These are phyloP conservation scores for Lepidonotus clava DNA, from an alignment of 2,888 invertebrate genomes.

Conservation along the genomic window DNA sequence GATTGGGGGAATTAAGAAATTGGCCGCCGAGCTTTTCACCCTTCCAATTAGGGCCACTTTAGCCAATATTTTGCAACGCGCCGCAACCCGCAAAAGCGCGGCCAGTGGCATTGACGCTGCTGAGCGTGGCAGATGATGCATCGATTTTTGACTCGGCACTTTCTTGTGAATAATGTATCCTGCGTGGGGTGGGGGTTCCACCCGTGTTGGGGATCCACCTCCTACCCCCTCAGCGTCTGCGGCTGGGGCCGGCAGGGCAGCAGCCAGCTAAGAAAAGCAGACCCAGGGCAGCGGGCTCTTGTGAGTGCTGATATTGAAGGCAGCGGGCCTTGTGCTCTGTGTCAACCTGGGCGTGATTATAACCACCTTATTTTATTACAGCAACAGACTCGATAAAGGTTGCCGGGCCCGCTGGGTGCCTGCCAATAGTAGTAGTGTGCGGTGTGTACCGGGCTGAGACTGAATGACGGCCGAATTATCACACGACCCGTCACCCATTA, in stretches of 20 bases:
- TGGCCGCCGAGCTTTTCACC: too few species aligned
- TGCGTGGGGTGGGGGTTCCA: background rate
- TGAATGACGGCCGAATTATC: background rate
- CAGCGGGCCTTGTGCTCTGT: conserved; percentile 24
- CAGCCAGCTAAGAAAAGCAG: background rate
- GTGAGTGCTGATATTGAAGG: background rate
- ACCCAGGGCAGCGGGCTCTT: background rate
- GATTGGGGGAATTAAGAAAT: too few species aligned
- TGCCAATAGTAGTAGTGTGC: background rate
- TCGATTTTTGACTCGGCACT: conserved; percentile 36
- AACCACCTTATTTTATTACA: conserved; percentile 28
- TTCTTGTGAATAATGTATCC: conserved; percentile 42
- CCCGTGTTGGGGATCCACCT: background rate
- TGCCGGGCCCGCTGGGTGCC: background rate
- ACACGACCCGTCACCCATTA: background rate
- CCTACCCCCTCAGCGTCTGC: background rate
- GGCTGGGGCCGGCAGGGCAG: background rate
- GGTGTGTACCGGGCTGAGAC: background rate
- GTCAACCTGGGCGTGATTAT: conserved; percentile 8
- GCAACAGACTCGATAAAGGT: conserved; percentile 11
- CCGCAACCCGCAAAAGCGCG: too few species aligned
- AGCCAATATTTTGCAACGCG: too few species aligned
- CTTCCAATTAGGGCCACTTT: too few species aligned
- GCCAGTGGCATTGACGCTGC: too few species aligned
- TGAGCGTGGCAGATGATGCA: background rate